Evolutionary conservation across 2,888 invertebrate species (phyloP).

Genomic region (Aelia acuminata): DNA sequence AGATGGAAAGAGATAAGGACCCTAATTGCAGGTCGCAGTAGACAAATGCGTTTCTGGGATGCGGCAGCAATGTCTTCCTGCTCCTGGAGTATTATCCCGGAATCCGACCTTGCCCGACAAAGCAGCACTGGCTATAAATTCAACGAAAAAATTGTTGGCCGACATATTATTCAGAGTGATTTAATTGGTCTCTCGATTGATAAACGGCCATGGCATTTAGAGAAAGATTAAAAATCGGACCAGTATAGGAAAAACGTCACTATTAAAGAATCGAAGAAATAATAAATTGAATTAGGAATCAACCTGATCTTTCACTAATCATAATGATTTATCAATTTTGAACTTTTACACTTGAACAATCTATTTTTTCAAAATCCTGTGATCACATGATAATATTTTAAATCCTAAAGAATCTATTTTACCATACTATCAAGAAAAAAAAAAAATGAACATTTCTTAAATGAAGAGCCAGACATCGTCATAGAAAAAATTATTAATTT

Average conservation of each 20-base stretch:
- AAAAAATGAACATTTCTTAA: no score
- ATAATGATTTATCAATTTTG: background rate
- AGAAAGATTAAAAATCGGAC: background rate
- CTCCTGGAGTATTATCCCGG: slow-evolving; percentile 23
- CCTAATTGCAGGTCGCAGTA: slow-evolving; percentile 4
- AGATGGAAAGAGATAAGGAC: background rate
- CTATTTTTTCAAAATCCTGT: no score
- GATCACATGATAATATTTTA: no score
- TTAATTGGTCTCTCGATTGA: slow-evolving; percentile 26
- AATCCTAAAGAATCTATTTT: no score
- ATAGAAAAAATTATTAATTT: no score
- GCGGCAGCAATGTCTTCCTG: slow-evolving; percentile 37
- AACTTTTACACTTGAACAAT: no score
- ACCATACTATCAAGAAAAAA: no score
- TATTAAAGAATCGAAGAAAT: slow-evolving; percentile 12
- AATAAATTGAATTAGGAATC: background rate
- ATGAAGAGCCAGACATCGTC: no score
- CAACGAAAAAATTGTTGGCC: slow-evolving; percentile 19
- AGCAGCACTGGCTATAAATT: slow-evolving; percentile 2
- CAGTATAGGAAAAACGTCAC: slow-evolving; percentile 26
- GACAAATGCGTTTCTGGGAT: slow-evolving; percentile 33
- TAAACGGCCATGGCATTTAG: slow-evolving; percentile 42
- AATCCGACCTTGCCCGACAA: slow-evolving; percentile 44
- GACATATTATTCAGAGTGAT: slow-evolving; percentile 40
- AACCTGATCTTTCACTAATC: background rate